Evolutionary conservation across 1,140 invertebrate genomes (phyloP).

Genomic region (Theocolax elegans): DNA sequence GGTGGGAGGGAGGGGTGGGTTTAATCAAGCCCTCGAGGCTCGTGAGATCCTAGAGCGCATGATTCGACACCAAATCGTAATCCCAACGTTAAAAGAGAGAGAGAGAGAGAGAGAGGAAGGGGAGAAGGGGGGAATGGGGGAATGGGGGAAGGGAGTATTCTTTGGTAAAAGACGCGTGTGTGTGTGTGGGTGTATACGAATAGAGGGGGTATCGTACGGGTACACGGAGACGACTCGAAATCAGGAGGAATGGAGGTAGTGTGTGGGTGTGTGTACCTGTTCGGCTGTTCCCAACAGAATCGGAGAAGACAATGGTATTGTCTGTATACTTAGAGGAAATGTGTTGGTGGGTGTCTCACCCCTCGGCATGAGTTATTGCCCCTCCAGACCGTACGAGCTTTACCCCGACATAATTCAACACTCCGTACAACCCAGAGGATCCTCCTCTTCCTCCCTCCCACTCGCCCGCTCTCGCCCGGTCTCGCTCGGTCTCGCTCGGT

Average conservation of each 20-base stretch:
- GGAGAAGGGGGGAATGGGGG: too few relatives aligned
- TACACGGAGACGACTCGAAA: conserved; percentile 36
- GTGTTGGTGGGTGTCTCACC: conserved; percentile 46
- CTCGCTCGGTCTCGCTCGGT: too few relatives aligned
- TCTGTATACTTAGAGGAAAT: conserved; percentile 9
- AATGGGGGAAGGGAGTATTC: too few relatives aligned
- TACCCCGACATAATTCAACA: conserved; percentile 58
- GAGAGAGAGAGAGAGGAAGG: too few relatives aligned
- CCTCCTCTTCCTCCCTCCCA: not conserved
- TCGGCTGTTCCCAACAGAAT: conserved; percentile 45
- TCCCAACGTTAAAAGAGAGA: too few relatives aligned
- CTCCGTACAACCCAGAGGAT: conserved; percentile 47
- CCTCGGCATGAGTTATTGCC: conserved; percentile 59
- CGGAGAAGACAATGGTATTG: conserved; percentile 56
- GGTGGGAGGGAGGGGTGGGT: too few relatives aligned
- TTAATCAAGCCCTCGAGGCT: too few relatives aligned
- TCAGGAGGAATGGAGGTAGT: not conserved
- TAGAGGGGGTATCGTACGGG: too few relatives aligned
- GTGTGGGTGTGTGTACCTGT: too few relatives aligned
- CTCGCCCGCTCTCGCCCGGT: not conserved
- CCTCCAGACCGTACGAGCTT: conserved; percentile 50
- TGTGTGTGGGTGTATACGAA: conserved; percentile 19
- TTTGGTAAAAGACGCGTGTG: too few relatives aligned
- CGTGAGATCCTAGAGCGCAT: too few relatives aligned
- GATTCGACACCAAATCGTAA: too few relatives aligned